phyloP scores from a whole-genome alignment of 2,888 invertebrate genomes.

The Tineola bisselliella region DNA sequence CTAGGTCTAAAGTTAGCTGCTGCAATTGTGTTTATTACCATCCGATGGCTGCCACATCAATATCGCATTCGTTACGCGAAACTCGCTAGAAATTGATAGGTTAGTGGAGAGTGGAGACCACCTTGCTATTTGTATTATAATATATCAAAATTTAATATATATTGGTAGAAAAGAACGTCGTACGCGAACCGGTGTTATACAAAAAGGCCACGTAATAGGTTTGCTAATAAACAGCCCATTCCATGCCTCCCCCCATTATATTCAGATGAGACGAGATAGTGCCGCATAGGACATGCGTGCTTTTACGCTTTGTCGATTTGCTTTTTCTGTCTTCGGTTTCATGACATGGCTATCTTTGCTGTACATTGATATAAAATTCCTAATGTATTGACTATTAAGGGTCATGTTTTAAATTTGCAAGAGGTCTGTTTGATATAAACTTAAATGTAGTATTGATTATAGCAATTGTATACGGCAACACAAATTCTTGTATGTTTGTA shows the following conservation, averaged over 20 bases:
- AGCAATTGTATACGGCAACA: not conserved
- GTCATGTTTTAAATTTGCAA: not conserved
- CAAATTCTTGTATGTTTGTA: not conserved
- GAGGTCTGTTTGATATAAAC: not conserved
- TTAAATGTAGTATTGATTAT: not conserved
- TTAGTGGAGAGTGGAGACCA: not conserved
- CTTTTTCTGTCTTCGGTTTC: not conserved
- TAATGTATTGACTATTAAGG: not conserved
- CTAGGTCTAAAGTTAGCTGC: not conserved
- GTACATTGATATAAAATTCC: not conserved
- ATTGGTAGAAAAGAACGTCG: not conserved
- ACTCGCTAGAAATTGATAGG: not conserved
- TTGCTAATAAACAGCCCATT: constrained; percentile 32
- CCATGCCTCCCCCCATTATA: constrained; percentile 53
- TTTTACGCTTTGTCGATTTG: constrained; percentile 9
- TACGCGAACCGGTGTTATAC: constrained; percentile 13
- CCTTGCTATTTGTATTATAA: not conserved
- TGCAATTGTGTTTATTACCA: constrained; percentile 10
- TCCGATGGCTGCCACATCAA: constrained; percentile 3
- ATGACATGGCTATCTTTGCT: constrained; percentile 5
- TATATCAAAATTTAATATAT: not conserved
- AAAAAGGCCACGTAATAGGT: constrained; percentile 41
- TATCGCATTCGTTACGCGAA: not conserved
- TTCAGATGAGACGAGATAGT: constrained; percentile 52
- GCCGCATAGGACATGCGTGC: constrained; percentile 15